phyloP scores from a whole-genome alignment of 2,113 vertebrate genomes.

The Lepisosteus osseus region DNA sequence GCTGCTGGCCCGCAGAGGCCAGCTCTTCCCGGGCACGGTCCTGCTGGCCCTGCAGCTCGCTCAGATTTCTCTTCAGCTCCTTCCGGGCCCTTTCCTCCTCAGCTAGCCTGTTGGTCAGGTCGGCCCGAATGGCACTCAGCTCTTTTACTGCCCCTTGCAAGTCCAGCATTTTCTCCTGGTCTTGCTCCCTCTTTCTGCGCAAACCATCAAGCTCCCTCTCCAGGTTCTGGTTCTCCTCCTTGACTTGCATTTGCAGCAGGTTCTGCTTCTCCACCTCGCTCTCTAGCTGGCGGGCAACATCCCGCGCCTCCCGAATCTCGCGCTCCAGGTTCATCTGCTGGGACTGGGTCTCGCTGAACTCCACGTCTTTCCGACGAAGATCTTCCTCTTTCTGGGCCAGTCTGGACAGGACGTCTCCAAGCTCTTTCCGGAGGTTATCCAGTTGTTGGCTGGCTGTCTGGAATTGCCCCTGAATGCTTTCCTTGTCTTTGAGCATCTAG shows the following conservation, averaged over 20 bases:
- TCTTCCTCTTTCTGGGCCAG: slow-evolving; percentile 84
- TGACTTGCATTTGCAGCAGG: slow-evolving; percentile 57
- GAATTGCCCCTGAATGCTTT: slow-evolving; percentile 72
- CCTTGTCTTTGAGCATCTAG: slow-evolving; percentile 78
- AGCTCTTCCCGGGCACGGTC: slow-evolving; percentile 65
- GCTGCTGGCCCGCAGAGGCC: slow-evolving; percentile 63
- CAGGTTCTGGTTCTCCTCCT: slow-evolving; percentile 72
- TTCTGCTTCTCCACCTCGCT: slow-evolving; percentile 65
- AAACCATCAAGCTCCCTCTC: slow-evolving; percentile 57
- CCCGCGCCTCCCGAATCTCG: slow-evolving; percentile 70
- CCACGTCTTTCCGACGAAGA: slow-evolving; percentile 72
- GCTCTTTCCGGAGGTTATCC: slow-evolving; percentile 77
- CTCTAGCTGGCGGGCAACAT: slow-evolving; percentile 63
- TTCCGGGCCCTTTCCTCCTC: slow-evolving; percentile 73
- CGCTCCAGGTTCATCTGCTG: slow-evolving; percentile 70
- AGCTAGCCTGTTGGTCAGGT: slow-evolving; percentile 66
- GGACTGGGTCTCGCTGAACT: slow-evolving; percentile 70
- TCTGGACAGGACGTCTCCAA: slow-evolving; percentile 73
- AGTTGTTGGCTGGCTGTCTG: slow-evolving; percentile 73
- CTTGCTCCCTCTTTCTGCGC: slow-evolving; percentile 56
- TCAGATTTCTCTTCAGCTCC: slow-evolving; percentile 60
- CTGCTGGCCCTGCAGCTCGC: slow-evolving; percentile 66
- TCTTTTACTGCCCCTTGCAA: slow-evolving; percentile 74
- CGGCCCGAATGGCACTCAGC: slow-evolving; percentile 65
- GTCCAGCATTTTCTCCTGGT: slow-evolving; percentile 65